Conservation (phyloP, 1,140 invertebrate species). For the Copidosoma floridanum region DNA sequence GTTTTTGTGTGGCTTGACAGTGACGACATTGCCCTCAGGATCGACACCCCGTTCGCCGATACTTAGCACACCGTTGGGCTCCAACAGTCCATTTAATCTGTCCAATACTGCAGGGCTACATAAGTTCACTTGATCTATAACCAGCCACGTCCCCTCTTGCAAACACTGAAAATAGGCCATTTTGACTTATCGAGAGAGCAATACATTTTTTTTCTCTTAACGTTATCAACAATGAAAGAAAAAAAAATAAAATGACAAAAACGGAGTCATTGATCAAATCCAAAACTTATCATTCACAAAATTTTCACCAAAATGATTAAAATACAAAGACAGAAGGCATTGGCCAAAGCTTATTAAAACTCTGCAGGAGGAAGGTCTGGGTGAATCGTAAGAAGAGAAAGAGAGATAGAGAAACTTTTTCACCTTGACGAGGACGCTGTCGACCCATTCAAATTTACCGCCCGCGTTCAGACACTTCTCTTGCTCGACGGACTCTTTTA, state of each 20-base stretch:
- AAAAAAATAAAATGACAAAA: too few relatives aligned
- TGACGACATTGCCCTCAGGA: slow-evolving; percentile 67
- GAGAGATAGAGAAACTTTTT: slow-evolving; percentile 20
- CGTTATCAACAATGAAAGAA: too few relatives aligned
- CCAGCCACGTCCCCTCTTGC: slow-evolving; percentile 82
- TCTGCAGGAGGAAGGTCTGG: too few relatives aligned
- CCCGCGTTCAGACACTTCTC: slow-evolving; percentile 69
- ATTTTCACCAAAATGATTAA: background rate
- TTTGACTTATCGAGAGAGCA: too few relatives aligned
- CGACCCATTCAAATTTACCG: slow-evolving; percentile 96
- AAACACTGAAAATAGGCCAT: slow-evolving; percentile 72
- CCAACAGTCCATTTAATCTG: slow-evolving; percentile 91
- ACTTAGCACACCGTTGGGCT: slow-evolving; percentile 85
- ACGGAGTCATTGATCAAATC: too few relatives aligned
- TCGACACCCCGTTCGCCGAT: slow-evolving; percentile 89
- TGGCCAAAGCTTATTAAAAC: too few relatives aligned
- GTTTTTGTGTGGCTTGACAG: slow-evolving; percentile 82
- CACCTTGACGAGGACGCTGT: slow-evolving; percentile 88
- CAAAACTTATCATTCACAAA: too few relatives aligned
- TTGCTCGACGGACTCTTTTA: slow-evolving; percentile 49
- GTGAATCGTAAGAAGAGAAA: too few relatives aligned
- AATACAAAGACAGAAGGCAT: too few relatives aligned
- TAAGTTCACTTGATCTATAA: slow-evolving; percentile 96
- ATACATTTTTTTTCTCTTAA: too few relatives aligned
- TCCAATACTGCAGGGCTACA: slow-evolving; percentile 96